Conservation (phyloP, 2,888 invertebrate genomes). For the Enoplolaimus lenunculus region DNA sequence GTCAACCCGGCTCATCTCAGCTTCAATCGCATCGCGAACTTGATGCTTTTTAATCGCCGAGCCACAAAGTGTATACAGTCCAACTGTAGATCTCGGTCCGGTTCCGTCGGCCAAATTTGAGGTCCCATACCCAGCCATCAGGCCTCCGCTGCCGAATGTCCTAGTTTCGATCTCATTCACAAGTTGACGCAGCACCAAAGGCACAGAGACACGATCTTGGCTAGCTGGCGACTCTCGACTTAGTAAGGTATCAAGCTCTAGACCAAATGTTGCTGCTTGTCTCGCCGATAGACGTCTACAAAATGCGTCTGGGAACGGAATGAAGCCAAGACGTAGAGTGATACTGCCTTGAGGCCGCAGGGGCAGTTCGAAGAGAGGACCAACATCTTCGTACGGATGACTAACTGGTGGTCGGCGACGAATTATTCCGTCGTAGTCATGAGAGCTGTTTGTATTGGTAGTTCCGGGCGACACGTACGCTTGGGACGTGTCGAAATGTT, state of each 20-base stretch:
- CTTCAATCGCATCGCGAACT: conserved; percentile 74
- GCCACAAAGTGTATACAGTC: conserved; percentile 56
- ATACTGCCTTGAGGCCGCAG: conserved; percentile 35
- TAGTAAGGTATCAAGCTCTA: conserved; percentile 49
- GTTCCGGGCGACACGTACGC: no score
- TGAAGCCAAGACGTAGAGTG: conserved; percentile 36
- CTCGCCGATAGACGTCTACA: conserved; percentile 49
- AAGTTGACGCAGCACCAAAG: conserved; percentile 76
- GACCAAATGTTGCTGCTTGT: conserved; percentile 48
- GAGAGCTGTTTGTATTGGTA: conserved; percentile 2
- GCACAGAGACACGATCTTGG: no score
- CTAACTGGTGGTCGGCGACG: no score
- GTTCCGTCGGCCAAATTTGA: no score
- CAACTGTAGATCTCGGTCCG: no score
- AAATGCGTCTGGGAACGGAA: conserved; percentile 50
- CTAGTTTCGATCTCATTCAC: conserved; percentile 50
- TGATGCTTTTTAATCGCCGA: conserved; percentile 91
- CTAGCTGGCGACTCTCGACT: conserved; percentile 54
- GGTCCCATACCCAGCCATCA: no score
- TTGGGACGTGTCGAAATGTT: no score
- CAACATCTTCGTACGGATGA: no score
- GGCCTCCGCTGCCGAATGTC: conserved; percentile 35
- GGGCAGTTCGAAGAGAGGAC: conserved; percentile 30
- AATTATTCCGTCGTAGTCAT: neutral
- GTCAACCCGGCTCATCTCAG: conserved; percentile 77